A percentile compares a stretch with the other conserved stretches of the same genome.
Conservation (phyloP, 2,797 vertebrate genomes). For the Enteromius paludinosus region DNA sequence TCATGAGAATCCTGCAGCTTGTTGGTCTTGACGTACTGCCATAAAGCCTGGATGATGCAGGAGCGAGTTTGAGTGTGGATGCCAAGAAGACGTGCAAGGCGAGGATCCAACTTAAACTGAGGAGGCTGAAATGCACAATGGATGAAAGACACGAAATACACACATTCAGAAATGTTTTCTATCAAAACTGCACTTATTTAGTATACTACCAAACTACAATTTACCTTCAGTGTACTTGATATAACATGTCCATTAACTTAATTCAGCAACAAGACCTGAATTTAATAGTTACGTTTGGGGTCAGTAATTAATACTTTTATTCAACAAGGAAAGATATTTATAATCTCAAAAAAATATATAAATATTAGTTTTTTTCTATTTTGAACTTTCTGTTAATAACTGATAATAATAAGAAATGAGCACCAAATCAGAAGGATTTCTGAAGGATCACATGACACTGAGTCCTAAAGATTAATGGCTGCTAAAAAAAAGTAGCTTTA, state of each 20-base stretch:
- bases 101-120: slow-evolving; percentile 97
- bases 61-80: slow-evolving; percentile 97
- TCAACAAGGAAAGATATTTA: neutral
- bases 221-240: neutral
- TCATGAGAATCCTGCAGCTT: slow-evolving; percentile 97
- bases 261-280: neutral
- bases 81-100: slow-evolving; percentile 92
- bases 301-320: neutral
- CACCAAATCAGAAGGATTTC: neutral
- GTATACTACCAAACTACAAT: neutral
- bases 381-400: neutral
- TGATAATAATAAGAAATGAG: neutral
- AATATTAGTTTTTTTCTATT: neutral
- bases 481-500: neutral
- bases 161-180: neutral
- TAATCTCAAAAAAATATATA: neutral
- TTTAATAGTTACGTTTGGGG: neutral
- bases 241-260: neutral
- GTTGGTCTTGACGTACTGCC: slow-evolving; percentile 99
- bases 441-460: neutral
- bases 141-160: slow-evolving; percentile 16
- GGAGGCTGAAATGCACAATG: slow-evolving; percentile 82
- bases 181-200: neutral
- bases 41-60: slow-evolving; percentile 97
- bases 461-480: neutral